These are phyloP conservation scores for Dendrolimus punctatus DNA, from an alignment of 1,140 invertebrate genomes.

Conservation along the genomic window DNA sequence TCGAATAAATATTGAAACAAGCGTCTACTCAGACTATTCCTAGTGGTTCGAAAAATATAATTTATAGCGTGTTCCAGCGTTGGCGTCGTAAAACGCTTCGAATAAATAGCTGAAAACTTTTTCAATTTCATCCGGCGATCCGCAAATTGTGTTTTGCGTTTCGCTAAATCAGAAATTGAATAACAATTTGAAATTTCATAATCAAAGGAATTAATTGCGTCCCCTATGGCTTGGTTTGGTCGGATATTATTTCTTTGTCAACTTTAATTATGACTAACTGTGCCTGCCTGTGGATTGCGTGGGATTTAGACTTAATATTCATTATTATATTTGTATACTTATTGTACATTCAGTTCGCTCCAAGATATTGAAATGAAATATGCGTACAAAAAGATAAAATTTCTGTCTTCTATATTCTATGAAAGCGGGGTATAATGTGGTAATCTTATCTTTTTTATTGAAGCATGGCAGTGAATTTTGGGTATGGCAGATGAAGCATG, in stretches of 20 bases:
- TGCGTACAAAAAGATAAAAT: too few relatives aligned
- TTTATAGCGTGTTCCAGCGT: conserved; percentile 33
- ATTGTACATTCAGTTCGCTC: too few relatives aligned
- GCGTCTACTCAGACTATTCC: not conserved
- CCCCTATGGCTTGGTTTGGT: conserved; percentile 10
- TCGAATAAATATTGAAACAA: too few relatives aligned
- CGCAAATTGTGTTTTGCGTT: conserved; percentile 64
- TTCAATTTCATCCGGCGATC: conserved; percentile 61
- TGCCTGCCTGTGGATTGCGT: not conserved
- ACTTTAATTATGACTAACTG: not conserved
- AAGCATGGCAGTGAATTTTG: too few relatives aligned
- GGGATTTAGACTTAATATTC: not conserved
- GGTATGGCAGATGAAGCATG: too few relatives aligned
- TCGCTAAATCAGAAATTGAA: conserved; percentile 64
- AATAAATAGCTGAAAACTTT: conserved; percentile 68
- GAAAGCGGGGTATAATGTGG: too few relatives aligned
- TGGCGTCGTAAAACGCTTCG: conserved; percentile 35
- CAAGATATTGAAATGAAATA: too few relatives aligned
- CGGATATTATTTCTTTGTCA: conserved; percentile 5
- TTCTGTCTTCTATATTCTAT: too few relatives aligned
- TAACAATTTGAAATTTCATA: conserved; percentile 57
- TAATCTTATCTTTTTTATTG: too few relatives aligned
- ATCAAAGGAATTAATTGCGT: conserved; percentile 55
- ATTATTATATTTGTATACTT: too few relatives aligned
- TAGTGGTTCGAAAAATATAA: conserved; percentile 29